These are phyloP conservation scores for Platerodrilus igneus DNA, from an alignment of 2,888 invertebrate species.

Conservation along the genomic window DNA sequence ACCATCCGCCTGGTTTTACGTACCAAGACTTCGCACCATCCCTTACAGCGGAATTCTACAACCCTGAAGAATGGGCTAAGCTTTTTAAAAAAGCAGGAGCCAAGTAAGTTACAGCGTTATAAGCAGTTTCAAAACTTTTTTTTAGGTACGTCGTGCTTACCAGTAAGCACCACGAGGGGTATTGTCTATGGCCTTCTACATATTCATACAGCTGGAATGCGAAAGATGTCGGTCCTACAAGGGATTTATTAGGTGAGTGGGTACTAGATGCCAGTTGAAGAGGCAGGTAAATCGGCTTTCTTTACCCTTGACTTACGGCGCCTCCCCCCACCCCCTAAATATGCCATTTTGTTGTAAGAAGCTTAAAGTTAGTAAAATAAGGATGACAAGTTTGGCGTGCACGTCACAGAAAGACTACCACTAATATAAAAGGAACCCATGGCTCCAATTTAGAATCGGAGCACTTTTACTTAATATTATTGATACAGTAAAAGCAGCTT, in stretches of 20 bases:
- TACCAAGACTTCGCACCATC: slow-evolving; percentile 89
- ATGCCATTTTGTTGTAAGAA: no score
- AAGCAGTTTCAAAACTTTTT: not conserved
- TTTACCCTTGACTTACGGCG: no score
- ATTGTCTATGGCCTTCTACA: slow-evolving; percentile 74
- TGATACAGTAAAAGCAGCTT: no score
- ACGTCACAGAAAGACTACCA: no score
- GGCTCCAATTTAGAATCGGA: no score
- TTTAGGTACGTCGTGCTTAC: slow-evolving; percentile 74
- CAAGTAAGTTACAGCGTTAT: slow-evolving; percentile 53
- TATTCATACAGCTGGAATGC: slow-evolving; percentile 81
- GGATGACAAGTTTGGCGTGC: no score
- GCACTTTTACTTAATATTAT: no score
- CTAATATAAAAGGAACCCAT: no score
- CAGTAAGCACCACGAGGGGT: slow-evolving; percentile 85
- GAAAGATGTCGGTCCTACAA: slow-evolving; percentile 69
- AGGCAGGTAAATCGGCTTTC: no score
- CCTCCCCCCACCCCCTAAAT: no score
- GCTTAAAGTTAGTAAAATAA: no score
- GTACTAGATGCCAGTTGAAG: no score
- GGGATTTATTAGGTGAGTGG: slow-evolving; percentile 66
- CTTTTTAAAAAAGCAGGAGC: slow-evolving; percentile 83
- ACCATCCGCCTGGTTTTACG: slow-evolving; percentile 78
- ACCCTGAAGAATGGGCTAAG: slow-evolving; percentile 78
- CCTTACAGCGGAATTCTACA: slow-evolving; percentile 87